phyloP scores from a whole-genome alignment of 2,113 vertebrate genomes.

The Sus scrofa region T2T-Sscrofa CM000812.6:100678001-100678500 shows the following conservation, averaged over 20 bases:
- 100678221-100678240: neutral
- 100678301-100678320: no score
- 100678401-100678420: no score
- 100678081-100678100: neutral
- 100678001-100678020: neutral
- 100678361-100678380: no score
- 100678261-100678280: neutral
- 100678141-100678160: neutral
- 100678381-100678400: no score
- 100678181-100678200: neutral
- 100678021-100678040: neutral
- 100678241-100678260: neutral
- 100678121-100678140: neutral
- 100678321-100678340: no score
- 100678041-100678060: rapidly evolving
- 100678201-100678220: neutral
- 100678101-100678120: neutral
- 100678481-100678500: no score
- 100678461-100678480: no score
- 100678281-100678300: neutral
- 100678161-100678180: neutral
- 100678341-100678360: no score
- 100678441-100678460: no score
- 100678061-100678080: neutral
- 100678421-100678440: no score